Conservation (phyloP, 2,113 vertebrate genomes). For the Embiotoca jacksoni region DNA sequence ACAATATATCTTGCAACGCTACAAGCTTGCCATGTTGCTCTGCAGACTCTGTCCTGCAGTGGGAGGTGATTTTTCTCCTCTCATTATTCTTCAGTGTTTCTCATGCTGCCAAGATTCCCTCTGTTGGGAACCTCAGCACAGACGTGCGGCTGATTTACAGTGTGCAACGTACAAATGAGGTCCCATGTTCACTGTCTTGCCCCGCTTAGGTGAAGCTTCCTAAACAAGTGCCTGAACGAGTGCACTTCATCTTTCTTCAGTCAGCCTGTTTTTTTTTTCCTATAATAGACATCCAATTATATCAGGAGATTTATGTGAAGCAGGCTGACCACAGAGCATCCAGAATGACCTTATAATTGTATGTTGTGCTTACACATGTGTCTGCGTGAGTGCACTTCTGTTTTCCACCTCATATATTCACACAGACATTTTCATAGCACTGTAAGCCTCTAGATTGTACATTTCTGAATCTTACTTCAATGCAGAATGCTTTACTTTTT, state of each 20-base stretch:
- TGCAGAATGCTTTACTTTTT: background rate
- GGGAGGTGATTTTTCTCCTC: background rate
- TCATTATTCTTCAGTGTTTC: constrained; percentile 22
- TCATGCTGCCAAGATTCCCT: constrained; percentile 9
- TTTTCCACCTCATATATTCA: constrained; percentile 74
- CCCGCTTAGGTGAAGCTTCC: constrained; percentile 28
- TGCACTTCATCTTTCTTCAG: background rate
- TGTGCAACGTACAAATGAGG: constrained; percentile 27
- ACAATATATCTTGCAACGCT: background rate
- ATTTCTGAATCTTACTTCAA: background rate
- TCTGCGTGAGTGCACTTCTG: constrained; percentile 27
- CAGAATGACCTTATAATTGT: constrained; percentile 36
- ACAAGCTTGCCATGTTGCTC: too few species aligned
- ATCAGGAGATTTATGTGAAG: constrained; percentile 20
- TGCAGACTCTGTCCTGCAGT: background rate
- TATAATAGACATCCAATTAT: constrained; percentile 66
- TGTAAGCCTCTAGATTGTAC: constrained; percentile 39
- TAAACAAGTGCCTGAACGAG: constrained; percentile 13
- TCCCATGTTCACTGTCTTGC: constrained; percentile 11
- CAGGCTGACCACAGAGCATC: constrained; percentile 42
- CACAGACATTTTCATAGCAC: constrained; percentile 40
- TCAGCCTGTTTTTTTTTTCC: background rate
- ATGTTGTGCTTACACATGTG: constrained; percentile 38
- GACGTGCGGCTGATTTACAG: constrained; percentile 43
- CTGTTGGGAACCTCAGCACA: constrained; percentile 6